Conservation (phyloP, 2,888 invertebrate genomes). For the Schizaphis graminum region DNA sequence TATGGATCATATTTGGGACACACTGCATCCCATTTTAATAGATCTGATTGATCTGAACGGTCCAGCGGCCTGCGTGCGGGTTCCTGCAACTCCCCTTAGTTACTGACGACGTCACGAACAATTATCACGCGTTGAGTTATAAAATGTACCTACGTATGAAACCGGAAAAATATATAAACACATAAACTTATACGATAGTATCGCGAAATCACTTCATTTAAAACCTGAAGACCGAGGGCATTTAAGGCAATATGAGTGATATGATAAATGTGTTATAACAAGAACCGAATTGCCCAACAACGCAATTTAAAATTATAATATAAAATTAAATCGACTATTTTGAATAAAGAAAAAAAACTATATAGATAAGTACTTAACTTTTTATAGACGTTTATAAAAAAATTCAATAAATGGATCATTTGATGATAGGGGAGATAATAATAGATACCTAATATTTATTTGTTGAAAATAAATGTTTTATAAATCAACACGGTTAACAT, state of each 20-base stretch:
- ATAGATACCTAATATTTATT: background rate
- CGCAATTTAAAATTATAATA: background rate
- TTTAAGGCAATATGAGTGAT: background rate
- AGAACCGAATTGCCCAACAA: background rate
- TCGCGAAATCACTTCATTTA: background rate
- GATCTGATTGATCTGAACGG: conserved; percentile 17
- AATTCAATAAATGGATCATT: background rate
- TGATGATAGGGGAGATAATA: background rate
- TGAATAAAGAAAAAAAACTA: background rate
- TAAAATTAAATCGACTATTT: background rate
- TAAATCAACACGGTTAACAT: background rate
- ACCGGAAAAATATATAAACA: background rate
- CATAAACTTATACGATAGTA: background rate
- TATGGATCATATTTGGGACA: conserved; percentile 13
- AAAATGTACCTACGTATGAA: background rate
- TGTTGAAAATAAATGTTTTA: background rate
- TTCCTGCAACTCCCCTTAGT: background rate
- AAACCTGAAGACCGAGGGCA: background rate
- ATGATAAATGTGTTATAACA: background rate
- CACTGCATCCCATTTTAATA: conserved; percentile 45
- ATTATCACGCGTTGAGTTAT: background rate
- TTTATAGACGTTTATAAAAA: background rate
- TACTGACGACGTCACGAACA: conserved; percentile 16
- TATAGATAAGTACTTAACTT: background rate
- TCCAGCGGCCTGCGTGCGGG: background rate